These are phyloP conservation scores for Lichenostomus cassidix DNA, from an alignment of 2,113 vertebrate genomes.

Conservation along the genomic window DNA sequence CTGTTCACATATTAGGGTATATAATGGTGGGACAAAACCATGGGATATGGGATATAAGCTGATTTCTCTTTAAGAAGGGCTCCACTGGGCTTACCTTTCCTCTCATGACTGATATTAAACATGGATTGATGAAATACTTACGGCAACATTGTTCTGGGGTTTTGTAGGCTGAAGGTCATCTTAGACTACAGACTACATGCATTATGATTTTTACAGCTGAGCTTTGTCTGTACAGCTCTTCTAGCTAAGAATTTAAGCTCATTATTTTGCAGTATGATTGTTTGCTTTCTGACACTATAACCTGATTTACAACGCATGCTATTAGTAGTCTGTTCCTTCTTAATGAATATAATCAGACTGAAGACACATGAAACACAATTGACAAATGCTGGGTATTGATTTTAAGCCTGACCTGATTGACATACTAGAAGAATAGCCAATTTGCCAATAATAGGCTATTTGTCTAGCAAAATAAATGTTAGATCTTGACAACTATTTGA, in stretches of 20 bases:
- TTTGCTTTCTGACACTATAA: slow-evolving; percentile 48
- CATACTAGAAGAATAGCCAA: slow-evolving; percentile 39
- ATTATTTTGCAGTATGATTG: slow-evolving; percentile 24
- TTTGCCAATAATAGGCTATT: slow-evolving; percentile 55
- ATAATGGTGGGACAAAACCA: neutral
- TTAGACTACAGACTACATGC: neutral
- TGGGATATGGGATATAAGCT: neutral
- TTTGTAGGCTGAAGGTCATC: neutral
- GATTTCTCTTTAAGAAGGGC: slow-evolving; percentile 21
- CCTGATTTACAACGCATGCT: slow-evolving; percentile 18
- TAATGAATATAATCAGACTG: slow-evolving; percentile 36
- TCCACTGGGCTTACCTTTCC: neutral
- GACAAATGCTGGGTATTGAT: slow-evolving; percentile 47
- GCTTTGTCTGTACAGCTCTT: neutral
- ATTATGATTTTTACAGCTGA: slow-evolving; percentile 21
- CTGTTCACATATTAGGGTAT: neutral
- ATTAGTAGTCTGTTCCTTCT: slow-evolving; percentile 11
- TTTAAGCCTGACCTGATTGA: slow-evolving; percentile 52
- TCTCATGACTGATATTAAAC: slow-evolving; percentile 29
- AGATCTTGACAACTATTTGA: slow-evolving; percentile 52
- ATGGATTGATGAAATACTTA: slow-evolving; percentile 7
- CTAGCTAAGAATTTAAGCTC: slow-evolving; percentile 48
- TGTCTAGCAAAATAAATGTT: slow-evolving; percentile 50
- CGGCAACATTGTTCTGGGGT: neutral
- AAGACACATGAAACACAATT: slow-evolving; percentile 21